phyloP scores from a whole-genome alignment of 2,888 invertebrate species.

The Drosophila histrio region DNA sequence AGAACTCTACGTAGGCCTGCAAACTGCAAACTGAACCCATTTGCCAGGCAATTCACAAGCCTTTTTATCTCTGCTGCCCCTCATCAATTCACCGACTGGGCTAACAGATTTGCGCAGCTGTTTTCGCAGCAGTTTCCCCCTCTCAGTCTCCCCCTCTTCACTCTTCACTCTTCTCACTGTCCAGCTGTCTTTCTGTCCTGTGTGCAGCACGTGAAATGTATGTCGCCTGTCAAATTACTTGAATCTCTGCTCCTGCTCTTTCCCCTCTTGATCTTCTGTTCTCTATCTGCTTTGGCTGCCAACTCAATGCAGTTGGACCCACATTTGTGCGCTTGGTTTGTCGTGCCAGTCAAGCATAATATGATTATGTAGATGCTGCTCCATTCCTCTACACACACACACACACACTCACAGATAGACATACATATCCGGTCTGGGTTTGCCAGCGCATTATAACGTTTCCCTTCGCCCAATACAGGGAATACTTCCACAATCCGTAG shows the following conservation, averaged over 20 bases:
- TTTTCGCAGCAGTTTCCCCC: slow-evolving; percentile 19
- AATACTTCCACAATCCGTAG: slow-evolving; percentile 30
- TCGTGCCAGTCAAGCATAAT: slow-evolving; percentile 78
- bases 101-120: slow-evolving; percentile 78
- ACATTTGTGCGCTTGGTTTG: slow-evolving; percentile 77
- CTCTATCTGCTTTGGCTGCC: slow-evolving; percentile 21
- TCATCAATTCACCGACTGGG: slow-evolving; percentile 71
- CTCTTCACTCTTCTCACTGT: slow-evolving; percentile 8
- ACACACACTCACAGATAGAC: slow-evolving; percentile 11
- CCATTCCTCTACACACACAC: slow-evolving; percentile 17
- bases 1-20: slow-evolving; percentile 10
- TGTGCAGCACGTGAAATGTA: slow-evolving; percentile 69
- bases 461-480: slow-evolving; percentile 9
- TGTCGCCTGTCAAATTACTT: slow-evolving; percentile 80
- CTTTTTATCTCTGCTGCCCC: slow-evolving; percentile 78
- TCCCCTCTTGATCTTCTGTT: not conserved
- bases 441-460: slow-evolving; percentile 35
- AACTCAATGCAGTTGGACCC: slow-evolving; percentile 74
- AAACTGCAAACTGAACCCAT: slow-evolving; percentile 14
- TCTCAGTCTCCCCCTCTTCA: not conserved
- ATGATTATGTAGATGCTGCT: slow-evolving; percentile 76
- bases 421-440: slow-evolving; percentile 15
- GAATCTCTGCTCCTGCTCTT: slow-evolving; percentile 63
- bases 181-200: slow-evolving; percentile 21
- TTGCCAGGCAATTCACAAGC: slow-evolving; percentile 58